Percentiles rank a stretch among this genome's conserved stretches.
Evolutionary conservation across 2,797 vertebrate species (phyloP).

Genomic region (Chrosomus eos): DNA sequence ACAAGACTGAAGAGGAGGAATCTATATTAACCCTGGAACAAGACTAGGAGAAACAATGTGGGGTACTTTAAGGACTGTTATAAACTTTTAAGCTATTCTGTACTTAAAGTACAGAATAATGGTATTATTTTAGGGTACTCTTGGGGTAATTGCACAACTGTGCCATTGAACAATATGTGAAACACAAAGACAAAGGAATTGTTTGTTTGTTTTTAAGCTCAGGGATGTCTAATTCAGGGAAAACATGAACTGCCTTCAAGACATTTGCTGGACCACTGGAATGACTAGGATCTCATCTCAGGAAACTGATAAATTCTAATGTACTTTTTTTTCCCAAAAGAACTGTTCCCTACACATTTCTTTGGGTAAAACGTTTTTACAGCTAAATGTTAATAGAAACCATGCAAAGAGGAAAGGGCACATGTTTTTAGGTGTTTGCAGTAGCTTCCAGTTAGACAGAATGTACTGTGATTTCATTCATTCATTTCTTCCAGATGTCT

Average conservation of each 20-base stretch:
- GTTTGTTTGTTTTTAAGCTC: neutral
- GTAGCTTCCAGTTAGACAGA: neutral
- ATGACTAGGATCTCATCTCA: too few species aligned
- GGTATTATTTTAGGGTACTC: neutral
- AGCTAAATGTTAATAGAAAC: neutral
- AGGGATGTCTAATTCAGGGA: neutral
- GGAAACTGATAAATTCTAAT: too few species aligned
- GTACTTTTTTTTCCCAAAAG: too few species aligned
- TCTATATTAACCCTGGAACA: neutral
- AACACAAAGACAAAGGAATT: neutral
- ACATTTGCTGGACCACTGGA: neutral
- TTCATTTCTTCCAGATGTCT: neutral
- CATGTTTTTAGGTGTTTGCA: neutral
- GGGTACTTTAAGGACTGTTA: too few species aligned
- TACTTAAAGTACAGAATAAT: neutral
- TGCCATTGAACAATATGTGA: neutral
- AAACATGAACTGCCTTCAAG: neutral
- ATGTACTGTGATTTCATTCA: neutral
- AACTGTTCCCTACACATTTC: neutral
- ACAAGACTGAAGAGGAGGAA: neutral
- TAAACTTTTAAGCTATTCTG: neutral
- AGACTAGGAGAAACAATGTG: neutral
- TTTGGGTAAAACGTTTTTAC: neutral
- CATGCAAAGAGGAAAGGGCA: neutral
- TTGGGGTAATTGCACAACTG: neutral